Evolutionary conservation across 2,113 vertebrate species (phyloP), one percentile per base, ranked within the genome.

Genomic region (Thalassoma bifasciatum): DNA sequence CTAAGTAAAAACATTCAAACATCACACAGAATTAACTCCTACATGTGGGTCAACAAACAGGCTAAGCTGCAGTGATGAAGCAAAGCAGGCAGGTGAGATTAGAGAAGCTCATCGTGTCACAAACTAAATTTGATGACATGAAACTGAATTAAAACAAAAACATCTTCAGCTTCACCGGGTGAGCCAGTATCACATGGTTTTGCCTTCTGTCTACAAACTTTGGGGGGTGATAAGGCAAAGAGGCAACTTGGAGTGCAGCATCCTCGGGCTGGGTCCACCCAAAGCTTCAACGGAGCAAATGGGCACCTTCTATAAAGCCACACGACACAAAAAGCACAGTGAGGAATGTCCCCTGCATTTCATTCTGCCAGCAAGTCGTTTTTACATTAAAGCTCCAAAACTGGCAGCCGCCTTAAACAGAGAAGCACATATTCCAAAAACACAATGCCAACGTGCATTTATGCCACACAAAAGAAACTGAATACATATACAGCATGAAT

Each of bases 261-360:
- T 89, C 79, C 51, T 71, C 34, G 10, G 66, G 49, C 76, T 72
- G 91, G 89, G 69, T 92, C 91, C 92, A 82, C 90, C 93, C 93
- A 89, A 88, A 42, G 37, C 66, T 85, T 80, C 47, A 59, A 82
- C 65, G 4, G 44, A 61, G 79, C 75, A 93, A 93, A 93, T 92
- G 89, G 91, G 87, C 90, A 89, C 92, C 86, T 90, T 91, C 77
- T 36, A 61, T 89, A 93, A 93, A 93, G 89, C 93, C 93, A 92
- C 93, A 93, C 83, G 86, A 91, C 91, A 90, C 85, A 88, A 90
- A 92, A 92, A 92, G 87, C 87, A 84, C 83, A 87, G 72, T 46
- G 16, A 89, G 83, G 90, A 92, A 92, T 92, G 87, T 90, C 84
- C 78, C 88, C 82, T 79, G 84, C 79, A 75, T 85, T 87, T 86